Evolutionary conservation across 2,888 invertebrate genomes (phyloP).

Genomic region (Clusia tigrina): DNA sequence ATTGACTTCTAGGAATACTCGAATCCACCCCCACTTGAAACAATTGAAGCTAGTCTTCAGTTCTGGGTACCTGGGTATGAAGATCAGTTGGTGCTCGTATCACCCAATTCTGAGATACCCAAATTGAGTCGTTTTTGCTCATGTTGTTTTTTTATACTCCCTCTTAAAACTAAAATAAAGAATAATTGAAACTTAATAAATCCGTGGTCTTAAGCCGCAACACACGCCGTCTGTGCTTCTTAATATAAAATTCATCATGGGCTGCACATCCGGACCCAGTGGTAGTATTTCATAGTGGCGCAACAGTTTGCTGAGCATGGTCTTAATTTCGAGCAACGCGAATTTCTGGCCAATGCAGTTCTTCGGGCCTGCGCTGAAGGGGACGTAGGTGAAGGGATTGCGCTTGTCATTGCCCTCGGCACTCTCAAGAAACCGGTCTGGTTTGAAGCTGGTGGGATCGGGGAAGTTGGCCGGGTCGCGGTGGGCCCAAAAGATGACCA

Average conservation of each 20-base stretch:
- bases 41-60: no score
- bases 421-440: constrained; percentile 37
- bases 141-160: no score
- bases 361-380: constrained; percentile 52
- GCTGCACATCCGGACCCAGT: constrained; percentile 30
- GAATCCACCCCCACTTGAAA: no score
- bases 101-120: no score
- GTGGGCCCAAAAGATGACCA: constrained; percentile 34
- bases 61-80: no score
- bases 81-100: no score
- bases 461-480: constrained; percentile 38
- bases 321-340: constrained; percentile 47
- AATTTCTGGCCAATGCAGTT: constrained; percentile 53
- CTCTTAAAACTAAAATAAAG: no score
- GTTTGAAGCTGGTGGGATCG: constrained; percentile 41
- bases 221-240: constrained; percentile 33
- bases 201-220: neutral
- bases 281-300: constrained; percentile 37
- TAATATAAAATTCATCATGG: constrained; percentile 32
- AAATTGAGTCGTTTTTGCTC: no score
- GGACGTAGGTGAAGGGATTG: constrained; percentile 42
- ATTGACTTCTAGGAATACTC: no score
- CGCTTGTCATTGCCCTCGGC: neutral
- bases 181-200: neutral
- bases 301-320: constrained; percentile 40